A percentile compares a stretch with the other conserved stretches of the same genome.
Conservation (phyloP, 2,797 vertebrate genomes). For the Xiphorhynchus erythropygius region DNA sequence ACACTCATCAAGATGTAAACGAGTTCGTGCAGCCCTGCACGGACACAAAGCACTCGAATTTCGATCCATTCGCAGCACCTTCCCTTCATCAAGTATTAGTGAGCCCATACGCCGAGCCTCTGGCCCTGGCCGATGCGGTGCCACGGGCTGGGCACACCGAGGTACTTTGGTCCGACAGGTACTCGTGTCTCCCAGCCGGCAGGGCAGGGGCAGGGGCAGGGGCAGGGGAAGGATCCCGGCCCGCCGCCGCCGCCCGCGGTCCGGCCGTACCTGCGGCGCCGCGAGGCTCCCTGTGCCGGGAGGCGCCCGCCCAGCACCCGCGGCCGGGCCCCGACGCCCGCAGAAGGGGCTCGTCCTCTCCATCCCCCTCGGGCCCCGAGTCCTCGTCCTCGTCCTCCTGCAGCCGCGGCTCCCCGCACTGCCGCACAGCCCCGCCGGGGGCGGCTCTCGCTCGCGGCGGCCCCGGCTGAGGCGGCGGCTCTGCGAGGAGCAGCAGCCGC, state of each 20-base stretch:
- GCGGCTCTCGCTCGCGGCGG: neutral
- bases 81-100: accelerated
- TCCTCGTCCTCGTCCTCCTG: neutral
- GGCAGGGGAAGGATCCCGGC: too few relatives aligned
- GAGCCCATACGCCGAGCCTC: accelerated
- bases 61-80: neutral
- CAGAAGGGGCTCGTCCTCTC: slow-evolving; percentile 75
- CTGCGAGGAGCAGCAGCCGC: neutral
- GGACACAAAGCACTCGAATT: too few relatives aligned
- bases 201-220: too few relatives aligned
- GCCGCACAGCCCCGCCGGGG: neutral
- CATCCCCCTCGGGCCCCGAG: slow-evolving; percentile 57
- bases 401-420: neutral
- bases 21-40: neutral
- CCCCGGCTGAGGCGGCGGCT: neutral
- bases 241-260: neutral
- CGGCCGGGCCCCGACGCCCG: neutral
- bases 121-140: neutral
- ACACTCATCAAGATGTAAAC: neutral
- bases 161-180: accelerated
- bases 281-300: slow-evolving; percentile 14
- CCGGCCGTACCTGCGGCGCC: slow-evolving; percentile 22
- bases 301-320: neutral
- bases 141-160: accelerated
- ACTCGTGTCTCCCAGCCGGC: too few relatives aligned